phyloP scores from a whole-genome alignment of 1,140 invertebrate genomes.

The Gryllus bimaculatus region DNA sequence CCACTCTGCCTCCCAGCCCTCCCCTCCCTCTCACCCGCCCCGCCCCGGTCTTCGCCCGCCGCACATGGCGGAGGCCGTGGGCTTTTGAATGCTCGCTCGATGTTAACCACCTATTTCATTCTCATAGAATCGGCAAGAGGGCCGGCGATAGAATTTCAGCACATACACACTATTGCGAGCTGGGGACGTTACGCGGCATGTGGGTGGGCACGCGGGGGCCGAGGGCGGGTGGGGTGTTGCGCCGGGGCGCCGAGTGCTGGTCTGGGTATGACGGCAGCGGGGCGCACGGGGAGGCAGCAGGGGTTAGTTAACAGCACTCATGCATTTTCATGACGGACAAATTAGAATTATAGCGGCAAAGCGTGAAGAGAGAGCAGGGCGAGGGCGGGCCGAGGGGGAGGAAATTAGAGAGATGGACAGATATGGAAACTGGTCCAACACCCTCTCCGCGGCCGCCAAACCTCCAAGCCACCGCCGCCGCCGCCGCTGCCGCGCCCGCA shows the following conservation, averaged over 20 bases:
- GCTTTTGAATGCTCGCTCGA: slow-evolving; percentile 4
- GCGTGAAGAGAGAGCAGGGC: background rate
- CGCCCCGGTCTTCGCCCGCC: too few relatives aligned
- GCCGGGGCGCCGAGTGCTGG: background rate
- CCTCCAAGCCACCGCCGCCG: background rate
- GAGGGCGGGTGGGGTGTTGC: background rate
- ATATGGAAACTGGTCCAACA: background rate
- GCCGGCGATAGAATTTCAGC: background rate
- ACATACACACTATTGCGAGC: background rate
- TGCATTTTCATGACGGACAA: slow-evolving; percentile 17
- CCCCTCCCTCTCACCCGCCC: background rate
- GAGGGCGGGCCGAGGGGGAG: too few relatives aligned
- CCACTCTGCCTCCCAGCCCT: too few relatives aligned
- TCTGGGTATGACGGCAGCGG: background rate
- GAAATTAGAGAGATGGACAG: slow-evolving; percentile 4
- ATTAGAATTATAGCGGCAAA: slow-evolving; percentile 12
- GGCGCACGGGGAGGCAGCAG: background rate
- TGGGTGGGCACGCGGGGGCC: too few relatives aligned
- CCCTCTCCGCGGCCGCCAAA: background rate
- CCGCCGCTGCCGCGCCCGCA: background rate
- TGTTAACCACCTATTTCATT: too few relatives aligned
- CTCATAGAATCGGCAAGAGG: background rate
- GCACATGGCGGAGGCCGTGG: background rate
- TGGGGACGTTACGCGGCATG: too few relatives aligned
- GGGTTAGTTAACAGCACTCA: slow-evolving; percentile 11